These are phyloP conservation scores for Meganola albula DNA, from an alignment of 2,888 invertebrate genomes.

Conservation along the genomic window DNA sequence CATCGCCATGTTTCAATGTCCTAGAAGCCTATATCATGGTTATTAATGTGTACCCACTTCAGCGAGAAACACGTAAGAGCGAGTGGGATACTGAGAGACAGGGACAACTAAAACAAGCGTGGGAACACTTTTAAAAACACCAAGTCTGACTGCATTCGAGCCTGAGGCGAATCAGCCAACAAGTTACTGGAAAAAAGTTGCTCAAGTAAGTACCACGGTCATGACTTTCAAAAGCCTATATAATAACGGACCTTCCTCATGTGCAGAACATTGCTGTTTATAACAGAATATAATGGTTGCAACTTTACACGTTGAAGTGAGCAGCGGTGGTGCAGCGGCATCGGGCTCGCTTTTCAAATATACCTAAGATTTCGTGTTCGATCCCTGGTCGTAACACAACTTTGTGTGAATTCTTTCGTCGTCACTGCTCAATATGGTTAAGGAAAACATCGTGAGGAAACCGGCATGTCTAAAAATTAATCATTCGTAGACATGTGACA, in stretches of 20 bases:
- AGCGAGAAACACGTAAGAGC: constrained; percentile 24
- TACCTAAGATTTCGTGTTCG: no score
- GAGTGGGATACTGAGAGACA: constrained; percentile 19
- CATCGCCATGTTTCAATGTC: background rate
- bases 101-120: constrained; percentile 45
- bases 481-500: no score
- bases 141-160: constrained; percentile 39
- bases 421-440: no score
- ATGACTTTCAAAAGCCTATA: constrained; percentile 38
- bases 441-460: no score
- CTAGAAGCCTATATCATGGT: constrained; percentile 6
- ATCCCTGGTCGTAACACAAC: no score
- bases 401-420: no score
- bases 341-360: no score
- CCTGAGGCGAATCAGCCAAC: constrained; percentile 41
- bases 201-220: constrained; percentile 33
- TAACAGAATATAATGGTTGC: no score
- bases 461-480: no score
- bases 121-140: constrained; percentile 45
- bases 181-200: constrained; percentile 45
- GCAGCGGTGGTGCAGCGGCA: no score
- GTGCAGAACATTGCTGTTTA: constrained; percentile 12
- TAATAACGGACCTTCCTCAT: constrained; percentile 35
- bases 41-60: constrained; percentile 25
- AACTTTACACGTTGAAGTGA: no score